Evolutionary conservation across 2,797 vertebrate genomes (phyloP).

Genomic region (Acridotheres tristis): DNA sequence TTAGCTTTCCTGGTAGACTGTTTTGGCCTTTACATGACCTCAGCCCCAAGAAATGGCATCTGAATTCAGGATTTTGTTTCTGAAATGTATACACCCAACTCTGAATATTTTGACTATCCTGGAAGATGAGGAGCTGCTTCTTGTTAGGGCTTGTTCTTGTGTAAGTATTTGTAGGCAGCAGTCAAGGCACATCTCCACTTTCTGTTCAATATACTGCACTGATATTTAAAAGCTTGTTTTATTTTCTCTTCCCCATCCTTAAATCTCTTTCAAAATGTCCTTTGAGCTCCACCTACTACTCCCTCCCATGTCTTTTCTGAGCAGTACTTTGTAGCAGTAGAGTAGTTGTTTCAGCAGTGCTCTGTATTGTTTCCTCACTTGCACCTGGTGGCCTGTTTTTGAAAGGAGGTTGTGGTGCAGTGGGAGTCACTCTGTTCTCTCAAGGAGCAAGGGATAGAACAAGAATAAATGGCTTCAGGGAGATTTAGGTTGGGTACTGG

Average conservation of each 20-base stretch:
- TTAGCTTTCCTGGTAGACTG: background rate
- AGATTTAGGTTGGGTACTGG: no score
- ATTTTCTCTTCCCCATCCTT: background rate
- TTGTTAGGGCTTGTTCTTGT: fast-evolving
- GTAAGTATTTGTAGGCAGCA: background rate
- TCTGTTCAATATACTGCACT: background rate
- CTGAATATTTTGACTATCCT: background rate
- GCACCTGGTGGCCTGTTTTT: background rate
- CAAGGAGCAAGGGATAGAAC: background rate
- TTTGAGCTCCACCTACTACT: background rate
- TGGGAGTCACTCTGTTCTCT: background rate
- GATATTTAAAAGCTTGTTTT: background rate
- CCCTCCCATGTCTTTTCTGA: background rate
- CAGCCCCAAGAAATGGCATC: background rate
- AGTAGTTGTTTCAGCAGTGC: background rate
- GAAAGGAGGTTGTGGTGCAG: background rate
- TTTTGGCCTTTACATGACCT: background rate
- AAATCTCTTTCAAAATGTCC: background rate
- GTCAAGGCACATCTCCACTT: background rate
- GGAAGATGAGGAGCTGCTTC: background rate
- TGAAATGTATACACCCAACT: background rate
- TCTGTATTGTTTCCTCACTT: background rate
- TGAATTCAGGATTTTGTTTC: background rate
- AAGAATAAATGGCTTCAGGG: background rate
- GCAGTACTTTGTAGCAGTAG: background rate